Conservation (phyloP, 2,797 vertebrate species). For the Lophius americanus region DNA sequence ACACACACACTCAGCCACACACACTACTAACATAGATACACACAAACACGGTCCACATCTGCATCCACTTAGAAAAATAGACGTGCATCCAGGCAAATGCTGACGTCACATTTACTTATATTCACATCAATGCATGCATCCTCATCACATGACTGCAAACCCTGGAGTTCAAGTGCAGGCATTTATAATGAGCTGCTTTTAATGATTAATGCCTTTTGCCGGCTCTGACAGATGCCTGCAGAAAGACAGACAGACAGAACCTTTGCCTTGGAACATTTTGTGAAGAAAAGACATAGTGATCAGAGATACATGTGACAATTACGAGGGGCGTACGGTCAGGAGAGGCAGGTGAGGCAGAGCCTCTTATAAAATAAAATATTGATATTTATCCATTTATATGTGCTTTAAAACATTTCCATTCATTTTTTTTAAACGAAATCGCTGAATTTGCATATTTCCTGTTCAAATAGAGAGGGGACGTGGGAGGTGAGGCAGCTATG, state of each 20-base stretch:
- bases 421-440: too few relatives aligned
- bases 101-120: neutral
- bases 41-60: neutral
- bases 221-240: slow-evolving; percentile 18
- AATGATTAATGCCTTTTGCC: slow-evolving; percentile 60
- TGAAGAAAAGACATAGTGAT: neutral
- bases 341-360: too few relatives aligned
- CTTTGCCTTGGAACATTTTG: neutral
- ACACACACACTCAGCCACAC: slow-evolving; percentile 22
- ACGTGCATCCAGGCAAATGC: slow-evolving; percentile 22
- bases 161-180: slow-evolving; percentile 42
- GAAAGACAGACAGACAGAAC: neutral
- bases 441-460: too few relatives aligned
- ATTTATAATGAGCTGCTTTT: slow-evolving; percentile 59
- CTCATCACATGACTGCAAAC: slow-evolving; percentile 36
- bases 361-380: too few relatives aligned
- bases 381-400: too few relatives aligned
- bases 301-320: slow-evolving; percentile 2
- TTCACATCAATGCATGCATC: neutral
- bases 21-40: slow-evolving; percentile 1
- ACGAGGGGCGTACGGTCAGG: neutral
- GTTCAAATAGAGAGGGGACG: too few relatives aligned
- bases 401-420: too few relatives aligned
- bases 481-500: too few relatives aligned
- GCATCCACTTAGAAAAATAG: slow-evolving; percentile 25